Evolutionary conservation across 1,140 invertebrate species (phyloP).

Genomic region (Camponotus vicinus): DNA sequence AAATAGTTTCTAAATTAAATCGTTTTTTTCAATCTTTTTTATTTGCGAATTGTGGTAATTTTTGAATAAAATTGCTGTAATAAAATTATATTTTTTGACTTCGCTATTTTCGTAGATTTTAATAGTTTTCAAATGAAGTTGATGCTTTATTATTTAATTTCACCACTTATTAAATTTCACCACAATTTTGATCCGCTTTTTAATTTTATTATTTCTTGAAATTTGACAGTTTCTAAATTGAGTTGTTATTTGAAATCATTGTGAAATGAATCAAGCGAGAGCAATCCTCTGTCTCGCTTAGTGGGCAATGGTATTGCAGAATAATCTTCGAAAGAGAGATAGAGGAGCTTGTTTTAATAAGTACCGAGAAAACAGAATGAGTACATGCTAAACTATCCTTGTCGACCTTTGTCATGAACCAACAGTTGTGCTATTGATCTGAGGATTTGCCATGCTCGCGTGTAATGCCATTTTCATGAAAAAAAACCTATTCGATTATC

Average conservation of each 20-base stretch:
- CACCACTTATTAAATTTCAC: background rate
- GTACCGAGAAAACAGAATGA: constrained; percentile 45
- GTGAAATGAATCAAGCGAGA: constrained; percentile 22
- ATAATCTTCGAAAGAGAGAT: background rate
- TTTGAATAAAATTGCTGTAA: background rate
- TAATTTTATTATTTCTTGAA: background rate
- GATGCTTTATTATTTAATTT: background rate
- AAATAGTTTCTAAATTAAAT: background rate
- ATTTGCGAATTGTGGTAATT: no score
- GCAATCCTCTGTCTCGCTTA: background rate
- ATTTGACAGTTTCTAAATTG: background rate
- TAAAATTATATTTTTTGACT: background rate
- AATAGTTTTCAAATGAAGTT: background rate
- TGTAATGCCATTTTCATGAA: constrained; percentile 15
- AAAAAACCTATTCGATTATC: constrained; percentile 32
- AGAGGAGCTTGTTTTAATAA: background rate
- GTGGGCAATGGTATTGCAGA: background rate
- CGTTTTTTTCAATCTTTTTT: background rate
- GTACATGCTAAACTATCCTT: constrained; percentile 6
- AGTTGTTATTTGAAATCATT: background rate
- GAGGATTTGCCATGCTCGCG: constrained; percentile 2
- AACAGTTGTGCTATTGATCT: constrained; percentile 64
- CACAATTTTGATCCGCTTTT: background rate
- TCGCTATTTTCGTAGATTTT: background rate
- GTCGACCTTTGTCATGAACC: constrained; percentile 8